A percentile compares a stretch with the other conserved stretches of the same genome.
Conservation (phyloP, 2,888 invertebrate genomes). For the Lysandra bellargus region DNA sequence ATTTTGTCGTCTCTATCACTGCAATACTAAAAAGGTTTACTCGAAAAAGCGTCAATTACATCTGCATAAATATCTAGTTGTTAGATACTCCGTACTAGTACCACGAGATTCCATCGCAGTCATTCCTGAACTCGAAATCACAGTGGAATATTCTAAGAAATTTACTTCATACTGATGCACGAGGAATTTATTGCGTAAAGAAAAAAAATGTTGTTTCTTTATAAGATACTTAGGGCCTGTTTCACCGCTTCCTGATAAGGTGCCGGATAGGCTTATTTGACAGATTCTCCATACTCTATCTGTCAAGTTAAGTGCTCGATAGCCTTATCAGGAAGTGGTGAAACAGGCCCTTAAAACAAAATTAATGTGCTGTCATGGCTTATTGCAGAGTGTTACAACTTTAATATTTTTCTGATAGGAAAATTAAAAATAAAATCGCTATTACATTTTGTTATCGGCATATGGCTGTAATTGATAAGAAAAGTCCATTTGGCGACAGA, state of each 20-base stretch:
- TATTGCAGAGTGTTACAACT: neutral
- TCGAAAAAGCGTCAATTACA: neutral
- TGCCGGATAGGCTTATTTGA: too few species aligned
- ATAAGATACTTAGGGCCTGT: too few species aligned
- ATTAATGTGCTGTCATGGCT: neutral
- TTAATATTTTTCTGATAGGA: neutral
- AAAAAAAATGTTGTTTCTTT: neutral
- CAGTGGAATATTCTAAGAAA: neutral
- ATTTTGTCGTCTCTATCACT: too few species aligned
- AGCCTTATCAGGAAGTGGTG: too few species aligned
- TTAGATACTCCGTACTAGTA: neutral
- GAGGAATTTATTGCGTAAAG: neutral
- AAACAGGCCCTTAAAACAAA: too few species aligned
- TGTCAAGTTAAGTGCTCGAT: too few species aligned
- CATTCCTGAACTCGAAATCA: neutral
- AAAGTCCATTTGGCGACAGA: neutral
- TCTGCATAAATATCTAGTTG: neutral
- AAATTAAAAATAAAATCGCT: too few species aligned
- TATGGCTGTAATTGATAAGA: neutral
- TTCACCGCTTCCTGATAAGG: too few species aligned
- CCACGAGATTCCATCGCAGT: neutral
- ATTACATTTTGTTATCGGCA: neutral
- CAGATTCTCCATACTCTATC: too few species aligned
- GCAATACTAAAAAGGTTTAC: too few species aligned
- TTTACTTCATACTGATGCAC: neutral